A percentile compares a stretch with the other conserved stretches of the same genome.
phyloP scores from a whole-genome alignment of 2,113 vertebrate genomes.

The Macaca nemestrina region DNA sequence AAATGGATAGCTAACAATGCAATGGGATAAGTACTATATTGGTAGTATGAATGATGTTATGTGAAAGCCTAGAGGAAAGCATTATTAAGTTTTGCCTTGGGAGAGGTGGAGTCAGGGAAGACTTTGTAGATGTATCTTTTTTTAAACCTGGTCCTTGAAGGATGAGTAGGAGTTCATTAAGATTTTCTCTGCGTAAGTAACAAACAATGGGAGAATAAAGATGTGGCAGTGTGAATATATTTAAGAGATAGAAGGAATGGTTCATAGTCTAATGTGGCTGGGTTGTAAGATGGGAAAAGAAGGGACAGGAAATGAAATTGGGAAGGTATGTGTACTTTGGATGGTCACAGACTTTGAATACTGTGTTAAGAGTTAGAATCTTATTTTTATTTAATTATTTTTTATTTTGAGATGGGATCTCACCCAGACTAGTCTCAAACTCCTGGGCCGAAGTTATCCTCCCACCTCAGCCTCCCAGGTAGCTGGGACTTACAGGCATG shows the following conservation, averaged over 20 bases:
- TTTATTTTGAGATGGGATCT: neutral
- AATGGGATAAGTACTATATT: neutral
- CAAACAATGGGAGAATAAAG: slow-evolving; percentile 24
- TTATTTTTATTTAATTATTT: slow-evolving; percentile 10
- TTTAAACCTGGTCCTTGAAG: slow-evolving; percentile 30
- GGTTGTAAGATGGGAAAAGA: slow-evolving; percentile 22
- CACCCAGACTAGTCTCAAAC: neutral
- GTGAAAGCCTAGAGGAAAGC: slow-evolving; percentile 34
- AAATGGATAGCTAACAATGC: neutral
- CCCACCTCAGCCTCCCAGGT: neutral
- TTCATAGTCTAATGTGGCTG: slow-evolving; percentile 13
- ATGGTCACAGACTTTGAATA: slow-evolving; percentile 20
- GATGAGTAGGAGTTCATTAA: neutral
- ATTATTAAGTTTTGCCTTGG: slow-evolving; percentile 49
- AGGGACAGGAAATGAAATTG: neutral
- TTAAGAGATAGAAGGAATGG: slow-evolving; percentile 14
- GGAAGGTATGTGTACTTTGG: slow-evolving; percentile 9
- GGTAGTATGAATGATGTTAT: slow-evolving; percentile 25
- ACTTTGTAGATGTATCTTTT: slow-evolving; percentile 22
- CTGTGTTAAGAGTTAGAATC: slow-evolving; percentile 31
- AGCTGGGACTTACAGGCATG: no score
- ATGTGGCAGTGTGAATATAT: slow-evolving; percentile 13
- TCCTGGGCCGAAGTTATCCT: neutral
- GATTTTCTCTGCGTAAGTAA: slow-evolving; percentile 14
- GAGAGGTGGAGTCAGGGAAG: slow-evolving; percentile 9